phyloP scores from a whole-genome alignment of 2,797 vertebrate species.

The Uromys caudimaculatus region DNA sequence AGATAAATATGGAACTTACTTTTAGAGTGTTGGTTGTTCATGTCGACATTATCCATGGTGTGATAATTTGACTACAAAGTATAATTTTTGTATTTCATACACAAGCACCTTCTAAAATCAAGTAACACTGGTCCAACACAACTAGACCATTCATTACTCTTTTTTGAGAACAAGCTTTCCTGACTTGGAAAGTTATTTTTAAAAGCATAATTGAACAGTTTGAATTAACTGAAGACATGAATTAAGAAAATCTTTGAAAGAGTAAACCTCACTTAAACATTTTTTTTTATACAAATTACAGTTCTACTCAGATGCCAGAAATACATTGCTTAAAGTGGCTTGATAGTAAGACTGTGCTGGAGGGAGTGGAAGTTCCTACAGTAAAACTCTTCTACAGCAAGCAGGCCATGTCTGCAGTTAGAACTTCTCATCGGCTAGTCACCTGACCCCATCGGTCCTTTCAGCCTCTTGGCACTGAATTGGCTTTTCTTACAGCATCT shows the following conservation, averaged over 20 bases:
- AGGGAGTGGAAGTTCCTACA: not conserved
- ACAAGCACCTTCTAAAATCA: constrained; percentile 8
- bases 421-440: not conserved
- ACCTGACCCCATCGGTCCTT: not conserved
- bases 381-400: not conserved
- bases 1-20: not conserved
- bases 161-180: constrained; percentile 24
- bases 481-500: not conserved
- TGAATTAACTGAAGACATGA: constrained; percentile 42
- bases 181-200: not conserved
- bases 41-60: no score
- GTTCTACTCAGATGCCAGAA: not conserved
- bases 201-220: constrained; percentile 10
- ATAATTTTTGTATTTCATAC: not conserved
- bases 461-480: not conserved
- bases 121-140: constrained; percentile 10
- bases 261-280: not conserved
- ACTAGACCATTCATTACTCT: not conserved
- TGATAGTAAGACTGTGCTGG: not conserved
- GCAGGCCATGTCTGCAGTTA: not conserved
- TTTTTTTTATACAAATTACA: constrained; percentile 1
- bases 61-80: not conserved
- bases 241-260: constrained; percentile 50
- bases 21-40: not conserved
- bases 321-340: not conserved